phyloP scores from a whole-genome alignment of 2,113 vertebrate genomes.

The Brachypodius melanocephalos region DNA sequence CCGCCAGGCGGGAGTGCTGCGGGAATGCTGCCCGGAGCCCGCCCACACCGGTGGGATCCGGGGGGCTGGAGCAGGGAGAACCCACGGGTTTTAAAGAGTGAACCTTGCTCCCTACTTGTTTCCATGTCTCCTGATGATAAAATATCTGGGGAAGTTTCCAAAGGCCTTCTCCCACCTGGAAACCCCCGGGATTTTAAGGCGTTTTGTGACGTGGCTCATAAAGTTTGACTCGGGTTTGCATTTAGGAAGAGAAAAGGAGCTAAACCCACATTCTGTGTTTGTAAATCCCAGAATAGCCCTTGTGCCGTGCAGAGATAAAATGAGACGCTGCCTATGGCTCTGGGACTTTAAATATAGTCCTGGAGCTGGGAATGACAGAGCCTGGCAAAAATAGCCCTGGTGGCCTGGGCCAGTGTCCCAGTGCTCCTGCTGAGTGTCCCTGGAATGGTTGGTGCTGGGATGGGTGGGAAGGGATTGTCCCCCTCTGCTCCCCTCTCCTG shows the following conservation, averaged over 20 bases:
- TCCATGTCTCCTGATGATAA: accelerated
- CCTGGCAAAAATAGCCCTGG: constrained; percentile 68
- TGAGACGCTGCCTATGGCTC: neutral
- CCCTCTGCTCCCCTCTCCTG: neutral
- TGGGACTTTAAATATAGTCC: constrained; percentile 61
- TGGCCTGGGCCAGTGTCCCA: neutral
- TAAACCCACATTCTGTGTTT: neutral
- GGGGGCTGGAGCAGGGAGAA: neutral
- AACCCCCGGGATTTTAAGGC: neutral
- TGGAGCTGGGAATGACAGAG: constrained; percentile 59
- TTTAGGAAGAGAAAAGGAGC: neutral
- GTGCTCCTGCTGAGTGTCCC: neutral
- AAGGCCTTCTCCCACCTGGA: accelerated
- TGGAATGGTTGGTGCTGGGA: accelerated
- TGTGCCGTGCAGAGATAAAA: neutral
- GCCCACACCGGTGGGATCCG: accelerated
- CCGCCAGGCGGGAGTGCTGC: neutral
- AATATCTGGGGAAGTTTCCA: neutral
- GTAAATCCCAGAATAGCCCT: neutral
- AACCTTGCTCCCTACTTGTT: neutral
- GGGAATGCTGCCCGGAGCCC: neutral
- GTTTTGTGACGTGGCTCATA: neutral
- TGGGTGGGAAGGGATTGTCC: neutral
- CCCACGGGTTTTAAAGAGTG: accelerated
- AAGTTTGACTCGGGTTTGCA: neutral